Evolutionary conservation across 1,140 invertebrate genomes (phyloP).

Genomic region (Pseudoatta argentina): DNA sequence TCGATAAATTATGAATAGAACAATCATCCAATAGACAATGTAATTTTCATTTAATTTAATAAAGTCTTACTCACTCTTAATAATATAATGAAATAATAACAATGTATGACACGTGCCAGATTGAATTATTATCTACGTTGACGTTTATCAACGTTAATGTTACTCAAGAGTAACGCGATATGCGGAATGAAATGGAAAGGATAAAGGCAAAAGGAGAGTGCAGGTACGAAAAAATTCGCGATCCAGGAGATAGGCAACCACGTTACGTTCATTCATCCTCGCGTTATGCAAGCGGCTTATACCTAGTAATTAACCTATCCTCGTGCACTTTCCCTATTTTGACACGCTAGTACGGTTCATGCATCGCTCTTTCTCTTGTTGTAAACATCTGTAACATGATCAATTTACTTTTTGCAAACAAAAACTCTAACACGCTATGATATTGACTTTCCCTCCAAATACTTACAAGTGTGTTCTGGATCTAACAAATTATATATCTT

Average conservation of each 20-base stretch:
- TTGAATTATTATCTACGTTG: conserved; percentile 25
- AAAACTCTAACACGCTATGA: conserved; percentile 18
- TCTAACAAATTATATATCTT: not conserved
- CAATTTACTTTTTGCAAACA: conserved; percentile 1
- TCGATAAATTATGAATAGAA: not conserved
- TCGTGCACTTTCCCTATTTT: conserved; percentile 57
- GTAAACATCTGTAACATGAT: conserved; percentile 37
- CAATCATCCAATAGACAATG: not conserved
- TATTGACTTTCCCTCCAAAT: conserved; percentile 32
- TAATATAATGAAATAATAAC: not conserved
- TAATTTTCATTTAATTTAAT: not conserved
- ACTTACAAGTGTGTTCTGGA: not conserved
- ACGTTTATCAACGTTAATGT: not conserved
- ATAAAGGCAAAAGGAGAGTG: not conserved
- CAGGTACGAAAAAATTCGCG: conserved; percentile 7
- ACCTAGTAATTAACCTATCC: conserved; percentile 46
- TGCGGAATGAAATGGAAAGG: conserved; percentile 26
- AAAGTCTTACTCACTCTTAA: not conserved
- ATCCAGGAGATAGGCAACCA: conserved; percentile 29
- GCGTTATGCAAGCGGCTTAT: conserved; percentile 35
- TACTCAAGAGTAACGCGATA: not conserved
- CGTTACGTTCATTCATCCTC: conserved; percentile 54
- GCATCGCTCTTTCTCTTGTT: not conserved
- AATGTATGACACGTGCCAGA: not conserved
- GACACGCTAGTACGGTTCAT: conserved; percentile 33